Evolutionary conservation across 2,888 invertebrate species (phyloP).

Genomic region (Phytoseiulus persimilis): DNA sequence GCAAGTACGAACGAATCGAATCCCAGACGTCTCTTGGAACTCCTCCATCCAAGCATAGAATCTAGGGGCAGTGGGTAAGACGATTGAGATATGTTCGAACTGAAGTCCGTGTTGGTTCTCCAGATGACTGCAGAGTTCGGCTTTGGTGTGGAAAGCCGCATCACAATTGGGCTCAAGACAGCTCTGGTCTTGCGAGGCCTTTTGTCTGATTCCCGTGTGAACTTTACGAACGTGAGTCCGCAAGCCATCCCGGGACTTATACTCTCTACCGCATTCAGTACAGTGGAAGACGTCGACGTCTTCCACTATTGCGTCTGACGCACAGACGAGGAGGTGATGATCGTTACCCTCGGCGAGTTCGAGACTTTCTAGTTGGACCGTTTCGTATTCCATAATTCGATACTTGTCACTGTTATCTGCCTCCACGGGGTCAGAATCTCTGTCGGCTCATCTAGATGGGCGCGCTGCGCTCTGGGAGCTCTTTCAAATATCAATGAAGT

Average conservation of each 20-base stretch:
- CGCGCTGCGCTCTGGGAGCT: neutral
- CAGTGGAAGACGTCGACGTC: slow-evolving; percentile 6
- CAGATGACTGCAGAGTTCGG: slow-evolving; percentile 20
- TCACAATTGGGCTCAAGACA: slow-evolving; percentile 7
- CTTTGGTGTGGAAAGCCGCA: slow-evolving; percentile 16
- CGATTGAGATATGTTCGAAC: slow-evolving; percentile 19
- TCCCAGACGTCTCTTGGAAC: slow-evolving; percentile 21
- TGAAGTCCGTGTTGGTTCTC: slow-evolving; percentile 15
- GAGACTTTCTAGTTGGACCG: slow-evolving; percentile 13
- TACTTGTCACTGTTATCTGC: neutral
- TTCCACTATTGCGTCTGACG: neutral
- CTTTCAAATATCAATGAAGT: slow-evolving; percentile 9
- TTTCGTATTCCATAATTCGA: slow-evolving; percentile 13
- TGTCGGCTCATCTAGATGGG: neutral
- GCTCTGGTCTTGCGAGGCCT: slow-evolving; percentile 26
- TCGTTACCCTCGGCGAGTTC: slow-evolving; percentile 21
- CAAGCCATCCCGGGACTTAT: slow-evolving; percentile 19
- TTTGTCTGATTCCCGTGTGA: neutral
- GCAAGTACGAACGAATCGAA: slow-evolving; percentile 23
- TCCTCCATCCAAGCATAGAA: slow-evolving; percentile 38
- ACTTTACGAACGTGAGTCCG: slow-evolving; percentile 23
- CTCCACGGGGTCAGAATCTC: neutral
- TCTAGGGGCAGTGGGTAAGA: neutral
- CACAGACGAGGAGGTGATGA: slow-evolving; percentile 8
- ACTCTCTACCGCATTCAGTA: slow-evolving; percentile 15